Base-by-base conservation (phyloP, 2,888 invertebrate genomes). In the Drosophila acutilabella region DNA sequence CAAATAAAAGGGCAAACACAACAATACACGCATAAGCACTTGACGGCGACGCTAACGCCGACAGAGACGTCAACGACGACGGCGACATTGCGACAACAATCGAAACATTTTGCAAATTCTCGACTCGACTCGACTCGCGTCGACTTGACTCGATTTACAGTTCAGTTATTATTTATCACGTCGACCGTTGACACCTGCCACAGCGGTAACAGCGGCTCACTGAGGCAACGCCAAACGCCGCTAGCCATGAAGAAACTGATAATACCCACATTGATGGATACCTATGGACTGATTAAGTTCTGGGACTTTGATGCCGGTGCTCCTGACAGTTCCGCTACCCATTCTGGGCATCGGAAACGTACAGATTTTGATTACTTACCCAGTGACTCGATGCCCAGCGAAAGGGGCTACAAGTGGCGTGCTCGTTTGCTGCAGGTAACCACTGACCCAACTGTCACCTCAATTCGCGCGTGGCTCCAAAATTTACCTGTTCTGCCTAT, bases 81-180 rank as follows among this genome's bases (percentile, higher is more conserved):
- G 48, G 16, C 64, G 58, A 36, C 45, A 45, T 10, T 23, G 41
- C 38, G 64, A 54, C 48, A 50, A 36, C 36, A 36, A 36, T 42
- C 48, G 56, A 44, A 36, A 44, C 50, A 23, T 41, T 11, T 26
- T 11, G 30, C 14, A 6, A 36, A 40, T n/a, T 36, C 20, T 51
- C 51, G 38, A 48, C 48, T 47, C 20, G 20, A 38, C 14, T 30
- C 36, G 33, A 33, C 26, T 16, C 23, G 20, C 45, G 23, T 30
- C 36, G 33, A 33, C 16, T 16, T n/a, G 14, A n/a, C 18, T 16
- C n/a, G 16, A 20, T 16, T 36, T 51, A 20, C 47, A 47, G 50
- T 78, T 90, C 90, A 90, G 90, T 90, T 89, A 79, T 80, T 76
- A 78, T 79, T 89, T 90, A 90, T 90, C 90, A 76, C 76, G 81